These are phyloP conservation scores for Tupaia chinensis DNA, from an alignment of 2,113 vertebrate species.

Conservation along the genomic window DNA sequence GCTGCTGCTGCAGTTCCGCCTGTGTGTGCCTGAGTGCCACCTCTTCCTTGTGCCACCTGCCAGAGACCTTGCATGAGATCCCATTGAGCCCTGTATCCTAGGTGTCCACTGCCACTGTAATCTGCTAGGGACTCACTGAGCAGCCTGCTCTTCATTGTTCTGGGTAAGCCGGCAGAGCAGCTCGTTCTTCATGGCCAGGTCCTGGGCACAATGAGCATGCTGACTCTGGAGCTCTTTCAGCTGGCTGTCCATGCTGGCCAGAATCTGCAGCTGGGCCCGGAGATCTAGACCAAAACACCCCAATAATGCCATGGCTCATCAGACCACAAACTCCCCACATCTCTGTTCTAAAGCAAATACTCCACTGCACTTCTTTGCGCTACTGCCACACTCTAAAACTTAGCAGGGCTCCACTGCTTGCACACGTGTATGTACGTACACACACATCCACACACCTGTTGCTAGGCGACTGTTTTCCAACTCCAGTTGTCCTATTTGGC, in stretches of 20 bases:
- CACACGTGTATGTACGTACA: no score
- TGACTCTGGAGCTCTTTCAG: constrained; percentile 86
- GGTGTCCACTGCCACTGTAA: background rate
- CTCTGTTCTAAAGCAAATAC: background rate
- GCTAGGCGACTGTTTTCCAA: constrained; percentile 79
- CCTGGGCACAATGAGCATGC: constrained; percentile 71
- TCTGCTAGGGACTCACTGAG: constrained; percentile 77
- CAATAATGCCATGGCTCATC: constrained; percentile 29
- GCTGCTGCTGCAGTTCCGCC: constrained; percentile 71
- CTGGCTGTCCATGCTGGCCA: constrained; percentile 82
- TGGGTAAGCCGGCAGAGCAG: constrained; percentile 67
- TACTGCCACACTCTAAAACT: background rate
- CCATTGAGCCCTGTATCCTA: background rate
- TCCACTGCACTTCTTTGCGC: background rate
- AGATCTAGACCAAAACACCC: constrained; percentile 82
- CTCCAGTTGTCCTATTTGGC: constrained; percentile 80
- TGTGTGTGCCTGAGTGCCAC: constrained; percentile 67
- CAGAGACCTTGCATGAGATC: constrained; percentile 29
- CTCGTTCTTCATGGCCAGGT: constrained; percentile 64
- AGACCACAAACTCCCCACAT: background rate
- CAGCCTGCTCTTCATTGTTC: constrained; percentile 68
- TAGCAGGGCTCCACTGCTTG: background rate
- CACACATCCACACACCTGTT: constrained; percentile 78
- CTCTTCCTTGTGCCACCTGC: constrained; percentile 80
- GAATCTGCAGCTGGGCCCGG: constrained; percentile 77